Evolutionary conservation across 1,140 invertebrate species (phyloP).

Genomic region (Sinonovacula constricta): DNA sequence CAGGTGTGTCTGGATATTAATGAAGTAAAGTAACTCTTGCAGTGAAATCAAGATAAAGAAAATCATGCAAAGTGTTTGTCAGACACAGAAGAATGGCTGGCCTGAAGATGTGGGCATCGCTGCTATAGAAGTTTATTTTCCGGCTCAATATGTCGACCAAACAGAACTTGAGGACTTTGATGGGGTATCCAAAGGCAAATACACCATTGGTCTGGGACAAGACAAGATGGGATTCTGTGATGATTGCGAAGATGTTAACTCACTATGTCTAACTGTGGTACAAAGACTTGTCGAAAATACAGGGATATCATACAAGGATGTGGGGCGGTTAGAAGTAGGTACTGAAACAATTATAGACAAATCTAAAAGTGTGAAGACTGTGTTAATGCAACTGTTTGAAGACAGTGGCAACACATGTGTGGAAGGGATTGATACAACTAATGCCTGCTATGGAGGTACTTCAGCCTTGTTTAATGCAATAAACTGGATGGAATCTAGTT

Average conservation of each 20-base stretch:
- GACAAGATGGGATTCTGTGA: slow-evolving; percentile 97
- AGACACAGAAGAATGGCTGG: no score
- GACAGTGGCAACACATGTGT: slow-evolving; percentile 91
- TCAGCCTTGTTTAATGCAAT: slow-evolving; percentile 97
- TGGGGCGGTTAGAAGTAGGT: slow-evolving; percentile 95
- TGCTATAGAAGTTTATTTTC: slow-evolving; percentile 96
- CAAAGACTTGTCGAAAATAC: slow-evolving; percentile 80
- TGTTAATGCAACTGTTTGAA: slow-evolving; percentile 97
- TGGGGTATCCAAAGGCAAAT: slow-evolving; percentile 91
- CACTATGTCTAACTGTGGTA: slow-evolving; percentile 96
- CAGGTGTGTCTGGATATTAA: no score
- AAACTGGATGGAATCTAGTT: slow-evolving; percentile 97
- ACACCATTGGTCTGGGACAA: slow-evolving; percentile 97
- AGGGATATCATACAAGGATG: slow-evolving; percentile 81
- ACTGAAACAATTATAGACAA: slow-evolving; percentile 99
- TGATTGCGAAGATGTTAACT: slow-evolving; percentile 98
- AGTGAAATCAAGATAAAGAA: no score
- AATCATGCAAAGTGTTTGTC: no score
- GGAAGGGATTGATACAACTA: slow-evolving; percentile 97
- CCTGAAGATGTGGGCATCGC: slow-evolving; percentile 95
- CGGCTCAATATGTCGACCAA: slow-evolving; percentile 95
- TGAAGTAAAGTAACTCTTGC: no score
- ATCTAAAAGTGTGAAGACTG: slow-evolving; percentile 98
- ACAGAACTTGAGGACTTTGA: slow-evolving; percentile 93
- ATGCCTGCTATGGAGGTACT: slow-evolving; percentile 99